Evolutionary conservation across 2,113 vertebrate species (phyloP).

Genomic region (Trichechus manatus): DNA sequence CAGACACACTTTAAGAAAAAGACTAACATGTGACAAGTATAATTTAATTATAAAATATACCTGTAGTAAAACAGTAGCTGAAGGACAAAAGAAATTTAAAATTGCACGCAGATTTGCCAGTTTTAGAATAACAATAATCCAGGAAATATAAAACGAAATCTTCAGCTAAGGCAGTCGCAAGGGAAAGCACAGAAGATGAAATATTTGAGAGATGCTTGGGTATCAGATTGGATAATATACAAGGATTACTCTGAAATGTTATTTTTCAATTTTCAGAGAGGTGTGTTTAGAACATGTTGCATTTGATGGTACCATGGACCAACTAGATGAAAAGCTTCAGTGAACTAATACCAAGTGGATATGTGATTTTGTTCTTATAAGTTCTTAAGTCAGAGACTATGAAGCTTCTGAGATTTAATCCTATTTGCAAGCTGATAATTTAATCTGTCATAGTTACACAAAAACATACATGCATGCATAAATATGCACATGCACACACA

Average conservation of each 20-base stretch:
- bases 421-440: background rate
- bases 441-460: background rate
- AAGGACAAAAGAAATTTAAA: background rate
- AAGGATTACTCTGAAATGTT: background rate
- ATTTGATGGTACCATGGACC: background rate
- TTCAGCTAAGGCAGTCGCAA: background rate
- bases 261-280: background rate
- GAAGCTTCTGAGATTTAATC: background rate
- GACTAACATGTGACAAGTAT: background rate
- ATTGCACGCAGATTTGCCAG: background rate
- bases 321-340: background rate
- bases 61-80: background rate
- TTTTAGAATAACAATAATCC: background rate
- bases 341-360: background rate
- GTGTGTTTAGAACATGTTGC: background rate
- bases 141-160: background rate
- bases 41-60: background rate
- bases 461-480: too few relatives aligned
- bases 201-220: background rate
- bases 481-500: background rate
- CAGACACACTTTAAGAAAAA: background rate
- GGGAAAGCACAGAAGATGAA: background rate
- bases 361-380: background rate
- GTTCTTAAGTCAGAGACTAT: background rate
- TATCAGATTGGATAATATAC: background rate